Conservation (phyloP, 2,888 invertebrate species). For the Morpho achilles region DNA sequence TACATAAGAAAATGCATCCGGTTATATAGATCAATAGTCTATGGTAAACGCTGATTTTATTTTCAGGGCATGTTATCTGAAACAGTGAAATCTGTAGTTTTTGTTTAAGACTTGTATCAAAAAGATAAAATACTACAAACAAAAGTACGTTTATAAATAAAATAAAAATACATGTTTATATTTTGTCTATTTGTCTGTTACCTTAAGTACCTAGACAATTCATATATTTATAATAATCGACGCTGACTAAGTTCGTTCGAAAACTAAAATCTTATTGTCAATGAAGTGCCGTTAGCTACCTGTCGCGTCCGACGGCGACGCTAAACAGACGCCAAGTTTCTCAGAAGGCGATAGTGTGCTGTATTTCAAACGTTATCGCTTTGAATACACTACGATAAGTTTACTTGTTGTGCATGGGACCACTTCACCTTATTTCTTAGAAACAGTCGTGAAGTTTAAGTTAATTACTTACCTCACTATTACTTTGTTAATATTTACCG, state of each 20-base stretch:
- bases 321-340: conserved; percentile 53
- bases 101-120: no score
- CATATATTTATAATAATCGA: no score
- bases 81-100: no score
- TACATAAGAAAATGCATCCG: no score
- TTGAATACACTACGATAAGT: conserved; percentile 67
- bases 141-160: no score
- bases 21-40: no score
- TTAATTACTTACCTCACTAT: conserved; percentile 40
- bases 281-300: conserved; percentile 72
- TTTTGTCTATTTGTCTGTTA: no score
- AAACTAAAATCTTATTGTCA: conserved; percentile 43
- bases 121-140: no score
- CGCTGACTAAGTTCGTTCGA: conserved; percentile 2
- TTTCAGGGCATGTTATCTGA: no score
- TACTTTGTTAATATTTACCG: conserved; percentile 11
- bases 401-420: conserved; percentile 61
- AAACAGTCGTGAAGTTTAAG: conserved; percentile 49
- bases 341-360: conserved; percentile 69
- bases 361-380: conserved; percentile 74
- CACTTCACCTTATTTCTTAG: conserved; percentile 53
- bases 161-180: no score
- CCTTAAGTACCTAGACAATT: no score
- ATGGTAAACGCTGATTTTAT: no score
- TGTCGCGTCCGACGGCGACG: conserved; percentile 50